Evolutionary conservation across 2,797 vertebrate genomes (phyloP).

Genomic region (Tamandua tetradactyla): DNA sequence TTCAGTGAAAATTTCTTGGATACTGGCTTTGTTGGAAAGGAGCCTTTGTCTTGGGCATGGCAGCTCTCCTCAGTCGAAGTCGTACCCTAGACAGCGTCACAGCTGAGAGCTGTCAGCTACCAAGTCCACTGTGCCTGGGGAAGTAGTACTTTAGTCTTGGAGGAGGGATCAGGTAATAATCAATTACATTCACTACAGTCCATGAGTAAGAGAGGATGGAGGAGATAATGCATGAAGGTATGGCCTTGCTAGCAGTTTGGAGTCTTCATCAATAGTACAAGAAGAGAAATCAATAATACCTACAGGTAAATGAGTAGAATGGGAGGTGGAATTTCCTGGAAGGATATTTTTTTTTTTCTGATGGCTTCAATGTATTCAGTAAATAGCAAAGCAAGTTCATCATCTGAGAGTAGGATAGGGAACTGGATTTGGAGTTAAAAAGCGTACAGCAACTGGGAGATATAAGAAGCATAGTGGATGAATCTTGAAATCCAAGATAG

Average conservation of each 20-base stretch:
- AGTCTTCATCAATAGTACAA: background rate
- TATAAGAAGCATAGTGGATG: background rate
- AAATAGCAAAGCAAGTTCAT: background rate
- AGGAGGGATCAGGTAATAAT: background rate
- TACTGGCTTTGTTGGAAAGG: background rate
- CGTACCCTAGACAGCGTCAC: background rate
- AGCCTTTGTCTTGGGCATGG: background rate
- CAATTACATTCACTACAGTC: background rate
- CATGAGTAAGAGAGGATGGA: background rate
- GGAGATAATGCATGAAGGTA: background rate
- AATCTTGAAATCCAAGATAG: background rate
- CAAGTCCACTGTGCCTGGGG: background rate
- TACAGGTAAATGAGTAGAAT: background rate
- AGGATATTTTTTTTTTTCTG: background rate
- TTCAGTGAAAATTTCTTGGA: background rate
- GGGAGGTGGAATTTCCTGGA: background rate
- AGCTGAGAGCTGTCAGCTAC: background rate
- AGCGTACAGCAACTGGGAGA: background rate
- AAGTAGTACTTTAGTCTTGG: background rate
- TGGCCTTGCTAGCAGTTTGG: background rate
- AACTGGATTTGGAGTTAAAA: background rate
- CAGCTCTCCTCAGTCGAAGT: background rate
- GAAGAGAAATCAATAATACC: background rate
- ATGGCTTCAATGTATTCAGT: background rate
- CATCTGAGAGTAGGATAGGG: background rate